Percentiles rank a stretch among this genome's conserved stretches.
phyloP scores from a whole-genome alignment of 2,797 vertebrate species.

The Semotilus atromaculatus region DNA sequence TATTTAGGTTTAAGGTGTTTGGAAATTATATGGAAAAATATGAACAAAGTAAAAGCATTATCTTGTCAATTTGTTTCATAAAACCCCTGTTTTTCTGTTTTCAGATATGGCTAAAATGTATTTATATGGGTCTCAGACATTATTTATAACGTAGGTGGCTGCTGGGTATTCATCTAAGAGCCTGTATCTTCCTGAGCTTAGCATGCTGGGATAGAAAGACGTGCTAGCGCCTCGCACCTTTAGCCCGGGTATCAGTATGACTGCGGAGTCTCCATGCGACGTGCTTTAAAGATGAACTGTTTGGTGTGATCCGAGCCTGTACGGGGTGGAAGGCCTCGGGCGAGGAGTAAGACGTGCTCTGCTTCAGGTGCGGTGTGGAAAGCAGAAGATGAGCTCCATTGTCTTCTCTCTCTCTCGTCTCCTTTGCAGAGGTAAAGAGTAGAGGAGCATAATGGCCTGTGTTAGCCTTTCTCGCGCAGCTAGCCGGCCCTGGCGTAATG shows the following conservation, averaged over 20 bases:
- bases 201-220: conserved; percentile 47
- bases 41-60: background rate
- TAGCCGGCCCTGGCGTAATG: conserved; percentile 54
- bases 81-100: background rate
- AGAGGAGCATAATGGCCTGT: conserved; percentile 47
- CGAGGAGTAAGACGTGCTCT: conserved; percentile 68
- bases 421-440: conserved; percentile 50
- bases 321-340: conserved; percentile 74
- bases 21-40: background rate
- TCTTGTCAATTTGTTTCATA: background rate
- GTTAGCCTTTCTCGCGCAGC: conserved; percentile 57
- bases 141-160: conserved; percentile 44
- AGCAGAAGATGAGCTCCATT: conserved; percentile 67
- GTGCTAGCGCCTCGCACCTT: conserved; percentile 53
- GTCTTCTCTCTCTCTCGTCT: conserved; percentile 42
- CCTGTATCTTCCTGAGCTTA: conserved; percentile 47
- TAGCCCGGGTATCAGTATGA: conserved; percentile 54
- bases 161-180: conserved; percentile 43
- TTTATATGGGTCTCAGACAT: conserved; percentile 26
- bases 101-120: background rate
- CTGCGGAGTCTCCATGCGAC: conserved; percentile 69
- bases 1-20: background rate
- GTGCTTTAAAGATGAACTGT: conserved; percentile 80
- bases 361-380: conserved; percentile 56
- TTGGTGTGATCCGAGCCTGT: conserved; percentile 78